Evolutionary conservation across 1,140 invertebrate genomes (phyloP).

Genomic region (Sarcophaga peregrina): DNA sequence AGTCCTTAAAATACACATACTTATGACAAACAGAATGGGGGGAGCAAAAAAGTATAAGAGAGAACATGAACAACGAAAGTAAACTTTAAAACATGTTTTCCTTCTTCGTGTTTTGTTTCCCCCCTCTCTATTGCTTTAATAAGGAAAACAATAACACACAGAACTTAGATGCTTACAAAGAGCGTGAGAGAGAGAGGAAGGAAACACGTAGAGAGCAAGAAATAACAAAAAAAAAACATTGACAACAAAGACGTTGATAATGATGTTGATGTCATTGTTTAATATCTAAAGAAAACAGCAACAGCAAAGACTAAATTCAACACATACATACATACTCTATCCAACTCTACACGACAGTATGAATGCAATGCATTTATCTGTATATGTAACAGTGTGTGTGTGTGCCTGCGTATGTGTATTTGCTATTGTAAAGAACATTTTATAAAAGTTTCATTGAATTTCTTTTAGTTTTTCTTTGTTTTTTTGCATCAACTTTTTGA

Average conservation of each 20-base stretch:
- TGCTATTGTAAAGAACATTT: background rate
- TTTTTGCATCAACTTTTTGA: background rate
- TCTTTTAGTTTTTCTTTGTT: background rate
- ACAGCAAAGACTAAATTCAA: background rate
- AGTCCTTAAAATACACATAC: too few species aligned
- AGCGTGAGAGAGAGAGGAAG: background rate
- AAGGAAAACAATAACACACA: conserved; percentile 12
- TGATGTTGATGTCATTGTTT: conserved; percentile 40
- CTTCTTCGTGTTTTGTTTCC: background rate
- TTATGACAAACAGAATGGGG: too few species aligned
- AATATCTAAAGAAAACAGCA: conserved; percentile 25
- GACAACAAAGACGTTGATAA: conserved; percentile 42
- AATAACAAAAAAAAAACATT: background rate
- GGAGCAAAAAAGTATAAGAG: too few species aligned
- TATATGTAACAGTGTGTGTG: background rate
- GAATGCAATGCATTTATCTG: background rate
- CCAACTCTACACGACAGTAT: background rate
- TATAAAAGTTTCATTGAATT: conserved; percentile 38
- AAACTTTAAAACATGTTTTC: conserved; percentile 23
- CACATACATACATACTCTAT: background rate
- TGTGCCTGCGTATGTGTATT: background rate
- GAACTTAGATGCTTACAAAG: background rate
- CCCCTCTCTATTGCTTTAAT: background rate
- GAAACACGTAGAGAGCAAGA: background rate
- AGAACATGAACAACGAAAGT: background rate